Evolutionary conservation across 2,113 vertebrate species (phyloP).

Genomic region (Erythrocebus patas): DNA sequence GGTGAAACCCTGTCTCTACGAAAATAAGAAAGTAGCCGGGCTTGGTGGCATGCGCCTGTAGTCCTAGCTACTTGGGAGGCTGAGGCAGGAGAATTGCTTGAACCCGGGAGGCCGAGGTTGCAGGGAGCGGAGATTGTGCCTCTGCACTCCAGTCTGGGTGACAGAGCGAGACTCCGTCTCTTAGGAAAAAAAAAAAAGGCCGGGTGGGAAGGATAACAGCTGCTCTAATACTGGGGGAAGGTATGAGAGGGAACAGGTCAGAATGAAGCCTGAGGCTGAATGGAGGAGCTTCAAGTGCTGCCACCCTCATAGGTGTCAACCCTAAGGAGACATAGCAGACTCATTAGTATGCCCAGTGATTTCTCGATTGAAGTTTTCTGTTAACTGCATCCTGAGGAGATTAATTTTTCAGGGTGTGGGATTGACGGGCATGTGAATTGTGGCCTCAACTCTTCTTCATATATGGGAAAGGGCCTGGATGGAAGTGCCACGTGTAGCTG

Average conservation of each 20-base stretch:
- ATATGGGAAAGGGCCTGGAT: not conserved
- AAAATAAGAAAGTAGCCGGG: too few relatives aligned
- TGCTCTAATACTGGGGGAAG: not conserved
- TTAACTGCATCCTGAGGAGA: not conserved
- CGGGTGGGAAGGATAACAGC: not conserved
- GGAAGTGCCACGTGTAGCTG: not conserved
- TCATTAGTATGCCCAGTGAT: not conserved
- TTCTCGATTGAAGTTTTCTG: not conserved
- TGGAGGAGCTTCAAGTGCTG: not conserved
- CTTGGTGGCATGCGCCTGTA: too few relatives aligned
- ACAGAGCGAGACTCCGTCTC: too few relatives aligned
- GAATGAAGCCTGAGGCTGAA: not conserved
- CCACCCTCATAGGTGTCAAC: not conserved
- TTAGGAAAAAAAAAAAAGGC: not conserved
- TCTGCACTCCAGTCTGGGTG: too few relatives aligned
- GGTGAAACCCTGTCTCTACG: too few relatives aligned
- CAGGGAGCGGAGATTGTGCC: too few relatives aligned
- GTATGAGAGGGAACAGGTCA: not conserved
- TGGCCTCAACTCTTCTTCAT: not conserved
- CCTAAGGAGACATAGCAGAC: not conserved
- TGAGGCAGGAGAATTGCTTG: too few relatives aligned
- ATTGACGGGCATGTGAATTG: not conserved
- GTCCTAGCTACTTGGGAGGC: too few relatives aligned
- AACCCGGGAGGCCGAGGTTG: too few relatives aligned
- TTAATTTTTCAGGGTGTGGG: not conserved